A percentile compares a stretch with the other conserved stretches of the same genome.
These are phyloP conservation scores for Achroia grisella DNA, from an alignment of 1,140 invertebrate species.

Conservation along the genomic window DNA sequence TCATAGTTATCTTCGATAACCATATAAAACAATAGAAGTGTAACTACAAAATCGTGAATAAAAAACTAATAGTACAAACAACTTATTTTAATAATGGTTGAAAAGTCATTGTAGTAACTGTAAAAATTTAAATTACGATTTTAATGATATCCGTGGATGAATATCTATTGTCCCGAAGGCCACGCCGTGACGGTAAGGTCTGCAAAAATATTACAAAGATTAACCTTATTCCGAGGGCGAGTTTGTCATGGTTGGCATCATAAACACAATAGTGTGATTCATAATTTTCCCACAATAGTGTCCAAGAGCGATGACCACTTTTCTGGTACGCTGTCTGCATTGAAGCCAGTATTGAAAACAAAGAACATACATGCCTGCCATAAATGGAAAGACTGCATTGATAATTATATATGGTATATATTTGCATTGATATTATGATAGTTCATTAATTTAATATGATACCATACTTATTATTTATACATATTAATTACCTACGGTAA, in stretches of 20 bases:
- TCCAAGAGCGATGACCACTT: slow-evolving; percentile 12
- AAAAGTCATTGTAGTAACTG: too few species aligned
- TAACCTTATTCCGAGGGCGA: slow-evolving; percentile 46
- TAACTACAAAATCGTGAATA: not conserved
- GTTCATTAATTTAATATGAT: too few species aligned
- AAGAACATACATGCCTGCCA: not conserved
- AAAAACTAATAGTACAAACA: too few species aligned
- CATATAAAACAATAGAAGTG: too few species aligned
- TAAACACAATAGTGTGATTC: slow-evolving; percentile 51
- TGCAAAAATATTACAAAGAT: slow-evolving; percentile 40
- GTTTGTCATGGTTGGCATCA: slow-evolving; percentile 30
- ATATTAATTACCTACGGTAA: not conserved
- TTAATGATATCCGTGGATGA: not conserved
- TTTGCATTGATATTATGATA: too few species aligned
- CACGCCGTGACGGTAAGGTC: slow-evolving; percentile 16
- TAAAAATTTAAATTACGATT: slow-evolving; percentile 8
- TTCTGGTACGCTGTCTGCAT: not conserved
- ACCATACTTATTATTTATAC: not conserved
- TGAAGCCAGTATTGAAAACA: too few species aligned
- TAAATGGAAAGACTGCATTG: not conserved
- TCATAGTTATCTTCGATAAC: too few species aligned
- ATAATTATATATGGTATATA: too few species aligned
- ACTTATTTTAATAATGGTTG: too few species aligned
- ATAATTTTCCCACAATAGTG: slow-evolving; percentile 34
- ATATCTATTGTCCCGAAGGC: slow-evolving; percentile 6